Evolutionary conservation across 2,797 vertebrate species (phyloP), one percentile per base, ranked within the genome.

Genomic region (Toxotes lorentzi): DNA sequence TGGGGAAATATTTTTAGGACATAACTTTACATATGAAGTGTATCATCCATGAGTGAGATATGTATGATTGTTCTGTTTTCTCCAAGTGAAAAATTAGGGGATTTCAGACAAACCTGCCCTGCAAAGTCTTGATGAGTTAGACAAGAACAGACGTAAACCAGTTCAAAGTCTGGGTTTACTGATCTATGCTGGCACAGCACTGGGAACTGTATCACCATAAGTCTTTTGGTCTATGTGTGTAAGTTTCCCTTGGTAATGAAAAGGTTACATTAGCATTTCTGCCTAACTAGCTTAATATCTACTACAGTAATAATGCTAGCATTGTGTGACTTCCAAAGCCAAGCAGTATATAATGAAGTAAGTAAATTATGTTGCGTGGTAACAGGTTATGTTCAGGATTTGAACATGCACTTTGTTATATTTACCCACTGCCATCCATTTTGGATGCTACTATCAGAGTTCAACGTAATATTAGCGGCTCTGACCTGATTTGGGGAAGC

Each of bases 1-100:
- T 88, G 65, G 81, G 76, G 79, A 73, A 62, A 54, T 79, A 71
- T 79, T 93, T 88, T 86, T 60, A 86, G 83, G 83, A 75, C 79
- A 83, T 32, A 47, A n/a, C 75, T 73, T 76, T 67, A 74, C n/a
- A 58, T 72, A 50, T 53, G 19, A 84, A 78, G n/a, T 80, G 66
- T 77, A 74, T 73, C 85, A 73, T 78, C 12, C 32, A 35, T 65
- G 73, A 78, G 57, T 40, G 27, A 62, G 41, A 64, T 21, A 61
- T 51, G 54, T 30, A 21, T 48, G 43, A 70, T 66, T 62, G 64
- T 47, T 71, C 17, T 41, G n/a, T 17, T 76, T 71, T 56, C 11
- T 69, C 7, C 9, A 19, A 56, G 13, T 43, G n/a, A 66, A 21
- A 16, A 30, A 43, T 13, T 24, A 41, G 0, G 57, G 7, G 19